Base-by-base conservation (phyloP, 2,797 vertebrate species). In the Protonibea diacanthus region DNA sequence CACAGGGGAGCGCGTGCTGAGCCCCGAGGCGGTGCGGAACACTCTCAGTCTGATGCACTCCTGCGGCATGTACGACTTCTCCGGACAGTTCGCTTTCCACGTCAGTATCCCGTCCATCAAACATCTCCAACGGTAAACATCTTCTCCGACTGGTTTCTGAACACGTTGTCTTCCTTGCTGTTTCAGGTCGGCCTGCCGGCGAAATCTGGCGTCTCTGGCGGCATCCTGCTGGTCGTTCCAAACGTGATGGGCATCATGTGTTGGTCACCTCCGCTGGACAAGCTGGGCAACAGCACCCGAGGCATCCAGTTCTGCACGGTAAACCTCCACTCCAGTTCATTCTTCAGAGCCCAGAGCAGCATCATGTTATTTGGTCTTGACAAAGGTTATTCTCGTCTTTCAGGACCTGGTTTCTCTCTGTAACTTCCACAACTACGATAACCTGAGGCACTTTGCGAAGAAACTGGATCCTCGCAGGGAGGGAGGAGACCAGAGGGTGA, bases 241-340 rank as follows among this genome's bases (percentile, higher is more conserved):
- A 99, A 99, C 58, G 98, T 99, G 84, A 99, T 99, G 98, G 98
- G 98, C 67, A 94, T 99, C 94, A 98, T 99, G 98, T 99, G 97
- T 83, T 99, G 98, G 98, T 99, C 98, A 66, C 98, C 98, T 80
- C 96, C 98, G 4, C 94, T 99, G 64, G 98, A 99, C 93, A 99
- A 99, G 87, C 95, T 99, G 95, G 98, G 98, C 29, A 99, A 99
- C 95, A 99, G 97, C 8, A 97, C 98, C 68, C 95, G 97, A 67
- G 98, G 98, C 73, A 99, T 99, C 94, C 96, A 99, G 87, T 99
- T 99, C 86, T 99, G 98, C 95, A 98, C 99, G 63, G 98, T 99
- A 95, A 95, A n/a, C 15, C 21, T 55, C 52, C 6, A 6, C 52
- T 25, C 15, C 13, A 13, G 42, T 12, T 13, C 0, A 12, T 2